phyloP scores from a whole-genome alignment of 2,888 invertebrate species.

The Pseudococcus viburni region DNA sequence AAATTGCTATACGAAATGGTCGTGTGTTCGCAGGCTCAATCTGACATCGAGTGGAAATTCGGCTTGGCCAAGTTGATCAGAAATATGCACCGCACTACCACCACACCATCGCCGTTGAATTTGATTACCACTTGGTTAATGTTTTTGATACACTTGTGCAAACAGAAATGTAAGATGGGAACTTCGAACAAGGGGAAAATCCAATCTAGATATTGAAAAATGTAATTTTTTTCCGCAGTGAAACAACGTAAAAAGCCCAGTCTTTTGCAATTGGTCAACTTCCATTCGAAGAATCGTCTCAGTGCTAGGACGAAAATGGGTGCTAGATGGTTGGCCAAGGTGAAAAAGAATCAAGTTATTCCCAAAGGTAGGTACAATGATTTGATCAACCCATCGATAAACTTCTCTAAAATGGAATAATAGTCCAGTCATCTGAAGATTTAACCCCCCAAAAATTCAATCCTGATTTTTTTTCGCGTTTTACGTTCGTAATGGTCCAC shows the following conservation, averaged over 20 bases:
- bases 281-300: constrained; percentile 79
- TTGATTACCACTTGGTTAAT: constrained; percentile 94
- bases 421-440: too few species aligned
- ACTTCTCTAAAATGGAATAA: too few species aligned
- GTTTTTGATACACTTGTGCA: constrained; percentile 86
- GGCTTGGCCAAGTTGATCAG: constrained; percentile 97
- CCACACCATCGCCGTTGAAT: constrained; percentile 98
- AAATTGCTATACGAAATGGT: constrained; percentile 1
- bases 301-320: constrained; percentile 90
- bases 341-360: constrained; percentile 87
- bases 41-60: constrained; percentile 99
- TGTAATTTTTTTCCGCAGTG: constrained; percentile 69
- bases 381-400: too few species aligned
- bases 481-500: too few species aligned
- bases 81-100: constrained; percentile 98
- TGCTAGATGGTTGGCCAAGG: constrained; percentile 90
- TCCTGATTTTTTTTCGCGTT: too few species aligned
- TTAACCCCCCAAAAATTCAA: too few species aligned
- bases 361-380: constrained; percentile 77
- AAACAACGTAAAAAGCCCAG: constrained; percentile 81
- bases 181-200: neutral
- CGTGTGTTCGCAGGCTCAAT: constrained; percentile 87
- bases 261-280: constrained; percentile 85
- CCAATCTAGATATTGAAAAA: neutral
- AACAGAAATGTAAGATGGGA: constrained; percentile 71